Evolutionary conservation across 1,140 invertebrate species (phyloP), one percentile per base, ranked within the genome.

Genomic region (Ceratosolen fusciceps): DNA sequence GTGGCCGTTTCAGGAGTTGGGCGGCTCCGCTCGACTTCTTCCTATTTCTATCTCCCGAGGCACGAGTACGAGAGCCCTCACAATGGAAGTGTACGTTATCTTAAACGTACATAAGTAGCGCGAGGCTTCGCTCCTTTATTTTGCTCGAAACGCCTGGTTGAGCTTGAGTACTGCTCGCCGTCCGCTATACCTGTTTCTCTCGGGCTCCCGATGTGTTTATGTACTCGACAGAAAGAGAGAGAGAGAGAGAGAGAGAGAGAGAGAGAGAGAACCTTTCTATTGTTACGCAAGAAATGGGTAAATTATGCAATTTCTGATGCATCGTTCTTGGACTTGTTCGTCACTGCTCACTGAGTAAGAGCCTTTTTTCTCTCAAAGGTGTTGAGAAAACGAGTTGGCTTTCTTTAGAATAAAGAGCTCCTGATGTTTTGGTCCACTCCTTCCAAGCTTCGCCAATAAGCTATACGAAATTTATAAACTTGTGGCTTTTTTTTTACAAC

Each of bases 31-130:
- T 70, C 43, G 49, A 16, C 14, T 26, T 16, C 34, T 73, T 39
- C 52, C 52, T 58, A 72, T 72, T 34, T 72, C 12, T 12, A 14
- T 54, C 0, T 26, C 34, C 24, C 62, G 2, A 10, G 19, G 39
- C 14, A 49, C 1, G 39, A 70, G 67, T 49, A 65, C 31, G 7
- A 31, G n/a, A 58, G 37, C 47, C 29, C 47, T 72, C 43, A 65
- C 74, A 75, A 75, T 75, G 60, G 60, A 49, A 65, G 43, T 65
- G 58, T 65, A 75, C 74, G 56, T 75, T 75, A 75, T 65, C 74
- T 75, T 62, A 49, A 75, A 43, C 49, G 74, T 65, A n/a, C 43
- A 58, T 68, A 67, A 65, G 62, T 68, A 68, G 43, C 43, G 16
- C 58, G 47, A 76, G 74, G 9, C 14, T 37, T 2, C 14, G 16